Percentiles rank a stretch among this genome's conserved stretches.
phyloP scores from a whole-genome alignment of 2,888 invertebrate species.

The Idaea aversata region DNA sequence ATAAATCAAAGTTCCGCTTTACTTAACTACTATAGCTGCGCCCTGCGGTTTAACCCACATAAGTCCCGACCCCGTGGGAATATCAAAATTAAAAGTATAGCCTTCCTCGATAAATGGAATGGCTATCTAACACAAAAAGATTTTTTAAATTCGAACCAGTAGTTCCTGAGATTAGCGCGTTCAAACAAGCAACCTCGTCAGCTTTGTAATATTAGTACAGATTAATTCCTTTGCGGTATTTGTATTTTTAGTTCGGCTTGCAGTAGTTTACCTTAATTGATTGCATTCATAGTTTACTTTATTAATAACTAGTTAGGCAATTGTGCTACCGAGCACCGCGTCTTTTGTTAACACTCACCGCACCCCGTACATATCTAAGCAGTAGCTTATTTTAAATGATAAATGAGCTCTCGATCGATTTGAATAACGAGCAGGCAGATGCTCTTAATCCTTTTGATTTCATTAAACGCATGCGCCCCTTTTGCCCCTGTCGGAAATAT shows the following conservation, averaged over 20 bases:
- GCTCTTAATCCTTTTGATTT: constrained; percentile 81
- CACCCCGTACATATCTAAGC: constrained; percentile 77
- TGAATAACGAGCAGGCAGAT: constrained; percentile 80
- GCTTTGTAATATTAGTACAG: too few species aligned
- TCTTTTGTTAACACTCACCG: constrained; percentile 73
- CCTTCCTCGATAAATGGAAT: too few species aligned
- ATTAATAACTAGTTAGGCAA: constrained; percentile 71
- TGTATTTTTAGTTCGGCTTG: not conserved
- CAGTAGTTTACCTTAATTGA: constrained; percentile 20
- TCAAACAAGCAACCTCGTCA: too few species aligned
- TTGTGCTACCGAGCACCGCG: constrained; percentile 66
- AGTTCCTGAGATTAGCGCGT: too few species aligned
- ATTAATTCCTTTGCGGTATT: not conserved
- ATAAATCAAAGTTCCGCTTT: too few species aligned
- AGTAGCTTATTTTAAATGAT: constrained; percentile 79
- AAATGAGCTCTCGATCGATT: constrained; percentile 79
- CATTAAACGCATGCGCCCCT: constrained; percentile 79
- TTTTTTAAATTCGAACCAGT: too few species aligned
- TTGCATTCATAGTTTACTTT: constrained; percentile 42
- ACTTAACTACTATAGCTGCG: too few species aligned
- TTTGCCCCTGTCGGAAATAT: constrained; percentile 77
- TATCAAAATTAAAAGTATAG: too few species aligned
- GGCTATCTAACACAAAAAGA: too few species aligned
- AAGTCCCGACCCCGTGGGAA: too few species aligned
- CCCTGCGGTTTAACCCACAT: too few species aligned